Evolutionary conservation across 2,113 vertebrate genomes (phyloP).

Genomic region (Oceanites oceanicus): DNA sequence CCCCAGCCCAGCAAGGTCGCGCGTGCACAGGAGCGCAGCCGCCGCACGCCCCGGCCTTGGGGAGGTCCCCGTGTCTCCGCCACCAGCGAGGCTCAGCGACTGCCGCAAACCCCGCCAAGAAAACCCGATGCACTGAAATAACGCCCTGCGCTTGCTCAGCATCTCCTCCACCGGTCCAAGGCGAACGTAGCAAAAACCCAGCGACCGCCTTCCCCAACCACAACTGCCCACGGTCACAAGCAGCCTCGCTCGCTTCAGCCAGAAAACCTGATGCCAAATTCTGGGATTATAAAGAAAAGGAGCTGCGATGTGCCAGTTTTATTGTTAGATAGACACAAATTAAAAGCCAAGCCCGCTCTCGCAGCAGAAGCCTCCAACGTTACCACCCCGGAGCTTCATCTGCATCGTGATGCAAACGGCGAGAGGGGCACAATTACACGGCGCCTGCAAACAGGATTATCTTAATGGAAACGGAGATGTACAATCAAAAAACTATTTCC

Average conservation of each 20-base stretch:
- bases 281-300: background rate
- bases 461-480: background rate
- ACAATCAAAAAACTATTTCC: background rate
- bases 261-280: background rate
- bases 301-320: accelerated
- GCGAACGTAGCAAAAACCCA: background rate
- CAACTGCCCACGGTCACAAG: accelerated
- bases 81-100: background rate
- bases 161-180: accelerated
- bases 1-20: accelerated
- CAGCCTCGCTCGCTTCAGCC: background rate
- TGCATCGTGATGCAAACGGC: accelerated
- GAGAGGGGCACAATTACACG: background rate
- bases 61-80: accelerated
- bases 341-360: background rate
- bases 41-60: background rate
- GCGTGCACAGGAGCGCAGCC: background rate
- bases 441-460: background rate
- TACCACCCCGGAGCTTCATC: background rate
- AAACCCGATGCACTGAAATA: accelerated
- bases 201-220: background rate
- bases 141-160: background rate
- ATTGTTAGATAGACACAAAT: background rate
- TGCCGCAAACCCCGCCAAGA: background rate
- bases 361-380: background rate